Evolutionary conservation across 1,140 invertebrate genomes (phyloP).

Genomic region (Sesamia nonagrioides): DNA sequence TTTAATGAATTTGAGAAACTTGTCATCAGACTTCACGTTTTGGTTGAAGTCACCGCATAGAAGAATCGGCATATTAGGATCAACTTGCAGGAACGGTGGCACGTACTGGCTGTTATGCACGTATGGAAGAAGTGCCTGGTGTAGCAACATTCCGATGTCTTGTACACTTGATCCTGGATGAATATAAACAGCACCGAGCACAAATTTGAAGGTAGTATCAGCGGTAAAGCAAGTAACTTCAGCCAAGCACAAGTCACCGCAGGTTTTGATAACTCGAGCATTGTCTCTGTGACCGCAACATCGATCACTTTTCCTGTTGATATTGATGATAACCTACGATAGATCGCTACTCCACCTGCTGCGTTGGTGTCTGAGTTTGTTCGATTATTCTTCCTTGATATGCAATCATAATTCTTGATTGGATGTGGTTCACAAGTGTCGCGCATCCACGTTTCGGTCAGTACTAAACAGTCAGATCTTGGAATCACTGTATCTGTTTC

Average conservation of each 20-base stretch:
- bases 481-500: constrained; percentile 19
- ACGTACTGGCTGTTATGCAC: constrained; percentile 60
- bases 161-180: constrained; percentile 52
- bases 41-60: constrained; percentile 55
- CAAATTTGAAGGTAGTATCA: constrained; percentile 59
- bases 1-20: constrained; percentile 57
- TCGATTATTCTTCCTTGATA: constrained; percentile 2
- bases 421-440: constrained; percentile 56
- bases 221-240: constrained; percentile 63
- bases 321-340: constrained; percentile 60
- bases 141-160: constrained; percentile 47
- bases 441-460: constrained; percentile 64
- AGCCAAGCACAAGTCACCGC: constrained; percentile 58
- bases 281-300: constrained; percentile 47
- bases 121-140: constrained; percentile 58
- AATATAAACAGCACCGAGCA: constrained; percentile 62
- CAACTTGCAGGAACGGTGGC: constrained; percentile 55
- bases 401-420: constrained; percentile 16
- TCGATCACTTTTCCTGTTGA: constrained; percentile 58
- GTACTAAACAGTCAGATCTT: constrained; percentile 58
- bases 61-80: constrained; percentile 60
- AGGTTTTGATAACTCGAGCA: constrained; percentile 57
- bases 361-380: constrained; percentile 54
- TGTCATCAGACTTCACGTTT: constrained; percentile 54
- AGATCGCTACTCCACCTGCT: constrained; percentile 59